Base-by-base conservation (phyloP, 2,797 vertebrate species). In the Diceros bicornis region DNA sequence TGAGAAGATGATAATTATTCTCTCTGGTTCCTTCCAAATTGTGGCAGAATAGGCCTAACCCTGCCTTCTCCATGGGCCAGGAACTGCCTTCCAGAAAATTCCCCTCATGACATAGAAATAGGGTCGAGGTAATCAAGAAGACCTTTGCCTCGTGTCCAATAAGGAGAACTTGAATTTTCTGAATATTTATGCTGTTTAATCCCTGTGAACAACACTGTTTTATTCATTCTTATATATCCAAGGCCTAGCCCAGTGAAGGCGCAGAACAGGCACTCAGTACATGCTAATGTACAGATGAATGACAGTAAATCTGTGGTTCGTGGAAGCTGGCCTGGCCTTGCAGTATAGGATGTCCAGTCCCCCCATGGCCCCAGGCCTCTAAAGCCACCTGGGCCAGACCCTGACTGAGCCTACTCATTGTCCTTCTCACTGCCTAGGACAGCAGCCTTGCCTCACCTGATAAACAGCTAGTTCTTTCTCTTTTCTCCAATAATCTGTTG, bases 101-200 rank as follows among this genome's bases (percentile, higher is more conserved):
- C 59, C 44, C 61, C 5, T 79, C 66, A 1, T 41, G 37, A 75
- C 32, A 57, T n/a, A 87, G 81, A 92, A 52, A 79, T 55, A n/a
- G 32, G 32, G 55, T 7, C 52, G 25, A 90, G 41, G 14, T 52
- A 4, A 3, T 77, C 7, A 34, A 41, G 8, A 72, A 41, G 44
- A 16, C 47, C 75, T 83, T 68, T 23, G 34, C 83, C 32, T 78
- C 11, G 25, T 27, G 17, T 55, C 83, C 50, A 52, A 9, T 34
- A 44, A 93, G 57, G 11, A 23, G 8, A 55, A 47, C 6, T 11
- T 41, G 82, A 82, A 69, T 92, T 95, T 92, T 83, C 72, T 91
- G 44, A 55, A 78, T 50, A 29, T 37, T 61, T 62, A 17, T 16
- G 18, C 27, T 64, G 50, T 23, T 20, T 78, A 79, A 20, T n/a